Conservation (phyloP, 2,888 invertebrate species). For the Aphelenchoides bicaudatus region DNA sequence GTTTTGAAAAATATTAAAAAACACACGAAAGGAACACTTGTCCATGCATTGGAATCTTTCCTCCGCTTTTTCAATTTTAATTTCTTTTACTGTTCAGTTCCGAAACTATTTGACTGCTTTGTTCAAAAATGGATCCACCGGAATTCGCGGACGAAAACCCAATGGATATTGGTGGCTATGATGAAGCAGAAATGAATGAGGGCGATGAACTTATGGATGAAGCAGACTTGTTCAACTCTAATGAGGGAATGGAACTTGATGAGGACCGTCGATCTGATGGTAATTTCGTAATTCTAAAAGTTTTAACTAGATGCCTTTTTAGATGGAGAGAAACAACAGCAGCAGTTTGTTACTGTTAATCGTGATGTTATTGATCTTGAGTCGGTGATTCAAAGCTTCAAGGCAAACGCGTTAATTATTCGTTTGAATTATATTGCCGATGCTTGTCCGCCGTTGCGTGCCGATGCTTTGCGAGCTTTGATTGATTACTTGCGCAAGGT, state of each 20-base stretch:
- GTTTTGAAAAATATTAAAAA: no score
- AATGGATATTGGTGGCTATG: no score
- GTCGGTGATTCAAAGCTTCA: conserved; percentile 17
- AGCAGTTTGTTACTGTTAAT: not conserved
- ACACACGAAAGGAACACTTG: no score
- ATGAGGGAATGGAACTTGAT: conserved; percentile 6
- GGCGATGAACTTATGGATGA: no score
- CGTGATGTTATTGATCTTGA: conserved; percentile 26
- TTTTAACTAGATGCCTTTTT: not conserved
- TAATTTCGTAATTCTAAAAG: no score
- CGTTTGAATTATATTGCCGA: conserved; percentile 32
- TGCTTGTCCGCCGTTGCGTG: conserved; percentile 33
- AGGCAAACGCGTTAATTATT: conserved; percentile 3
- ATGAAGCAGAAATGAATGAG: no score
- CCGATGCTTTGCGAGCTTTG: conserved; percentile 29
- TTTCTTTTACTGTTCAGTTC: no score
- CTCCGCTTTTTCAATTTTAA: no score
- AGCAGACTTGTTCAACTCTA: conserved; percentile 9
- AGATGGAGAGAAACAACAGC: not conserved
- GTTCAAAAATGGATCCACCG: no score
- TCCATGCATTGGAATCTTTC: no score
- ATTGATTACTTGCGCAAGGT: conserved; percentile 33
- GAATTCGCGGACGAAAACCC: no score
- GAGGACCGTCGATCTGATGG: conserved; percentile 6
- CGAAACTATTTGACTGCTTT: no score